Evolutionary conservation across 2,888 invertebrate genomes (phyloP).

Genomic region (Melinopterus prodromus): DNA sequence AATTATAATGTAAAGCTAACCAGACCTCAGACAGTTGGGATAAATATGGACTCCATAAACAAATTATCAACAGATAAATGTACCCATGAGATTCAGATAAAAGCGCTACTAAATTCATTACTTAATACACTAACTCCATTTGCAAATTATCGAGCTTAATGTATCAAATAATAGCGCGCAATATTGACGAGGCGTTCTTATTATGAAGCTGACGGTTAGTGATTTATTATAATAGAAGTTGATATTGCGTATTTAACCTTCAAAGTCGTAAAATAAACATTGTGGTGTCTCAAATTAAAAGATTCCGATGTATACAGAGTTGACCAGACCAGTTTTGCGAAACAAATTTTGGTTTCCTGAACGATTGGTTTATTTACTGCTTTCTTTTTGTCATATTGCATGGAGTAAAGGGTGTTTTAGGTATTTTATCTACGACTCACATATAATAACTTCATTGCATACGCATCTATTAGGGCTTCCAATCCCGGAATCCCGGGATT

Average conservation of each 20-base stretch:
- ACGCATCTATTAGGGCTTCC: too few relatives aligned
- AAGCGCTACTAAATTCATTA: constrained; percentile 6
- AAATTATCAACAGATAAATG: constrained; percentile 31
- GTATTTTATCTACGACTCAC: too few relatives aligned
- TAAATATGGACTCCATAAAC: constrained; percentile 34
- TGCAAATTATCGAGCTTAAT: neutral
- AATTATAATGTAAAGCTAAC: constrained; percentile 33
- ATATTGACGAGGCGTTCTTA: neutral
- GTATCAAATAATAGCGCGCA: constrained; percentile 7
- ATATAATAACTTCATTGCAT: too few relatives aligned
- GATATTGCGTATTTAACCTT: too few relatives aligned
- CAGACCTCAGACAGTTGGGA: constrained; percentile 33
- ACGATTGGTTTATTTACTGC: neutral
- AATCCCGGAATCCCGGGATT: too few relatives aligned
- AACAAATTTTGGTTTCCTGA: neutral
- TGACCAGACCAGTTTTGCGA: neutral
- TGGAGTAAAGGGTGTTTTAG: neutral
- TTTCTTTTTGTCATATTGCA: neutral
- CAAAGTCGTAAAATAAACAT: too few relatives aligned
- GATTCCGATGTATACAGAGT: neutral
- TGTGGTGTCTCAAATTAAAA: too few relatives aligned
- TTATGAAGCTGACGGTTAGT: too few relatives aligned
- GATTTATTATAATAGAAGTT: too few relatives aligned
- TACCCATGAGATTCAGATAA: neutral
- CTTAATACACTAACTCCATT: neutral